These are phyloP conservation scores for Galeruca laticollis DNA, from an alignment of 2,888 invertebrate species.

Conservation along the genomic window DNA sequence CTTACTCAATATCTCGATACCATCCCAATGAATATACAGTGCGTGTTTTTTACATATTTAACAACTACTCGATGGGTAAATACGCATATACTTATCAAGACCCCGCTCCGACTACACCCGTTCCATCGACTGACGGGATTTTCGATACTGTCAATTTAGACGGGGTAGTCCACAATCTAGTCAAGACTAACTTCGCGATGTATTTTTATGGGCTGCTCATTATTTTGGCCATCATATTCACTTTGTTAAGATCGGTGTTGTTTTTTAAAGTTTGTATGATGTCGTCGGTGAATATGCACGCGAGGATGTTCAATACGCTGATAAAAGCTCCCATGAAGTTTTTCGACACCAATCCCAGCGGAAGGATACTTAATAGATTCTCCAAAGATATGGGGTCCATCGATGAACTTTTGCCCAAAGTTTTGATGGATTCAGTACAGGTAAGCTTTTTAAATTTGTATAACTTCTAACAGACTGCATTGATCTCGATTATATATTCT, in stretches of 20 bases:
- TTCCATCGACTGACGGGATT: background rate
- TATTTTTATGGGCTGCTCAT: constrained; percentile 72
- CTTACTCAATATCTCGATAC: background rate
- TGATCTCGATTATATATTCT: too few species aligned
- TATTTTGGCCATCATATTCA: constrained; percentile 70
- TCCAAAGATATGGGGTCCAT: constrained; percentile 86
- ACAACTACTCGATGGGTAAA: background rate
- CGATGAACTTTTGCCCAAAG: constrained; percentile 79
- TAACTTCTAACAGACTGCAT: background rate
- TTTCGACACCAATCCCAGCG: constrained; percentile 86
- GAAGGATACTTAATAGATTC: constrained; percentile 82
- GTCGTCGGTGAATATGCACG: constrained; percentile 81
- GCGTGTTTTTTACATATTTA: background rate
- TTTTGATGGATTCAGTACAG: constrained; percentile 73
- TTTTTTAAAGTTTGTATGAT: constrained; percentile 82
- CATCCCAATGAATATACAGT: background rate
- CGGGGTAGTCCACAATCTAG: constrained; percentile 2
- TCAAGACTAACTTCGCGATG: constrained; percentile 51
- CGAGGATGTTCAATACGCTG: constrained; percentile 81
- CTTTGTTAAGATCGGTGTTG: constrained; percentile 74
- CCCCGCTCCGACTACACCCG: background rate
- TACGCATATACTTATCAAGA: background rate
- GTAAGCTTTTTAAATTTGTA: constrained; percentile 62
- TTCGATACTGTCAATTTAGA: constrained; percentile 18
- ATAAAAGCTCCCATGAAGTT: constrained; percentile 74